Conservation (phyloP, 2,888 invertebrate species). For the Anthoptus insignis region DNA sequence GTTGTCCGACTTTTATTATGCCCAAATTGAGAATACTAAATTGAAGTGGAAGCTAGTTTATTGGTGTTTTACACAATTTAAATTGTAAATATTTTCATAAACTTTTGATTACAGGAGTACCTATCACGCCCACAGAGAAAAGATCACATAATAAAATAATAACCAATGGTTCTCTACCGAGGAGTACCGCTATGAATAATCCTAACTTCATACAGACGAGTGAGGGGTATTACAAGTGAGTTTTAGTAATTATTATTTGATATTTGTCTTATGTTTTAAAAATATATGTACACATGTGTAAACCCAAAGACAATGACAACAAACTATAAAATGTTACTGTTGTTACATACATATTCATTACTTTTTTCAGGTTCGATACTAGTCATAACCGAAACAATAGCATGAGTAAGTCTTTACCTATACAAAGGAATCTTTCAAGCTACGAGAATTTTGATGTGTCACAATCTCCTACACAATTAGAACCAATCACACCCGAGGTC, state of each 20-base stretch:
- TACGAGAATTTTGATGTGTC: constrained; percentile 86
- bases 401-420: constrained; percentile 67
- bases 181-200: constrained; percentile 85
- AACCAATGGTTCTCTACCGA: constrained; percentile 95
- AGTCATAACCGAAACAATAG: constrained; percentile 69
- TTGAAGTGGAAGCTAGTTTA: no score
- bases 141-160: constrained; percentile 90
- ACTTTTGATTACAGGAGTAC: constrained; percentile 76
- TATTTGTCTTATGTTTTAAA: no score
- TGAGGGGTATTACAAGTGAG: constrained; percentile 83
- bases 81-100: not conserved
- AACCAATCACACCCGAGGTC: constrained; percentile 70
- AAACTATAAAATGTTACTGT: no score
- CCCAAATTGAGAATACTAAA: no score
- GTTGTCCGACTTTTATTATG: no score
- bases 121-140: constrained; percentile 82
- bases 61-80: not conserved
- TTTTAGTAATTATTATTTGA: constrained; percentile 16
- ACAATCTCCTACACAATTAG: constrained; percentile 59
- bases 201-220: constrained; percentile 83
- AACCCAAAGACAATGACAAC: not conserved
- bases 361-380: constrained; percentile 78
- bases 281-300: not conserved
- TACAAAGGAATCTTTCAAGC: constrained; percentile 77
- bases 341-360: not conserved